These are phyloP conservation scores for Phocides pigmalion DNA, from an alignment of 1,140 invertebrate species.

Conservation along the genomic window DNA sequence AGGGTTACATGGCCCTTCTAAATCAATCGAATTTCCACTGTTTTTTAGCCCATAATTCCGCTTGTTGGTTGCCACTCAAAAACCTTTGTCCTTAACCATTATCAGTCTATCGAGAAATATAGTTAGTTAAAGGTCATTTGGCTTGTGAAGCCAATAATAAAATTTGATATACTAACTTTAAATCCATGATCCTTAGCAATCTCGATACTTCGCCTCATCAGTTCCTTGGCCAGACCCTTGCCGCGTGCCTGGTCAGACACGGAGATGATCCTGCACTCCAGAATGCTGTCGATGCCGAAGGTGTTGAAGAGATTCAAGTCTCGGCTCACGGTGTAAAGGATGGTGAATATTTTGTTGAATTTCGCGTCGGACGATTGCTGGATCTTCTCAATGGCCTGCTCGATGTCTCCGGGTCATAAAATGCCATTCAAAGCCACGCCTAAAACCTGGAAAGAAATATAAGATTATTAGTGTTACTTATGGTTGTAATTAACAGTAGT, in stretches of 20 bases:
- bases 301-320: constrained; percentile 77
- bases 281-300: constrained; percentile 88
- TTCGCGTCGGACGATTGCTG: constrained; percentile 69
- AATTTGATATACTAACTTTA: constrained; percentile 80
- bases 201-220: constrained; percentile 87
- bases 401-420: constrained; percentile 79
- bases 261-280: constrained; percentile 91
- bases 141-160: neutral
- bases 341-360: constrained; percentile 78
- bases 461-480: neutral
- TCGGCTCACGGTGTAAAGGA: constrained; percentile 70
- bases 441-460: constrained; percentile 59
- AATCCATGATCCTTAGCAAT: constrained; percentile 87
- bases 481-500: too few relatives aligned
- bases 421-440: constrained; percentile 74
- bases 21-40: too few relatives aligned
- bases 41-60: too few relatives aligned
- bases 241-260: constrained; percentile 89
- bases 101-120: too few relatives aligned
- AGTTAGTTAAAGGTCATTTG: too few relatives aligned
- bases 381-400: constrained; percentile 73
- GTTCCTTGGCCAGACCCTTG: constrained; percentile 87
- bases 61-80: too few relatives aligned
- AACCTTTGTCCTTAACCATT: too few relatives aligned
- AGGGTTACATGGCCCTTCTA: too few relatives aligned